These are phyloP conservation scores for Andrena haemorrhoa DNA, from an alignment of 2,888 invertebrate genomes.

Conservation along the genomic window DNA sequence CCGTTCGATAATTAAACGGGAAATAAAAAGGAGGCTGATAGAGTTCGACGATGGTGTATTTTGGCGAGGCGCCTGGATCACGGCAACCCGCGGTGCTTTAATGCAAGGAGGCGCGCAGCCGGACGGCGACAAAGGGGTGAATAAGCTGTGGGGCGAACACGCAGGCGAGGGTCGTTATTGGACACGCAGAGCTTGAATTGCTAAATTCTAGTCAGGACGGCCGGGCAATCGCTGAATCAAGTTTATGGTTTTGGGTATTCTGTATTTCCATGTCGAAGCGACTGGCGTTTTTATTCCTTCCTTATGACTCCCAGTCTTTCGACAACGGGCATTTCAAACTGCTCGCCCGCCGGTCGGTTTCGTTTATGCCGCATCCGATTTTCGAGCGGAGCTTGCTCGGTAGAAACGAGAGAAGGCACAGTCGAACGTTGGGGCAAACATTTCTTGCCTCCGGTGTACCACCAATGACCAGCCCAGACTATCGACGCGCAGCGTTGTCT, in stretches of 20 bases:
- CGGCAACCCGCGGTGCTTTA: constrained; percentile 59
- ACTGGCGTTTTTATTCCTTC: neutral
- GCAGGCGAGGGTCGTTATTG: constrained; percentile 46
- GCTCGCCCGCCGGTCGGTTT: too few relatives aligned
- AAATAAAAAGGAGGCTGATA: constrained; percentile 50
- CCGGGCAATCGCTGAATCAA: neutral
- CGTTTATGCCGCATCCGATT: too few relatives aligned
- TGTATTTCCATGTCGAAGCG: neutral
- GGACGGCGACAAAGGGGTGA: constrained; percentile 62
- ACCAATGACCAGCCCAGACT: constrained; percentile 49
- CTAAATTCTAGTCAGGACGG: constrained; percentile 23
- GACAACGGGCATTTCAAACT: too few relatives aligned
- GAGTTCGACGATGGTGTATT: constrained; percentile 47
- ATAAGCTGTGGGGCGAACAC: constrained; percentile 56
- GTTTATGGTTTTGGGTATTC: neutral
- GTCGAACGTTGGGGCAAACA: neutral
- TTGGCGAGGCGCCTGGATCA: constrained; percentile 65
- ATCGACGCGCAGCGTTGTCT: constrained; percentile 52
- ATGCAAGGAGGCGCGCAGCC: constrained; percentile 52
- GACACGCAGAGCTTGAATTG: constrained; percentile 40
- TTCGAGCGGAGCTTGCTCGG: too few relatives aligned
- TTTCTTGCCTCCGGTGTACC: constrained; percentile 47
- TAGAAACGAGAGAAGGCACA: neutral
- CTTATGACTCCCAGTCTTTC: neutral
- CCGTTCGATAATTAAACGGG: constrained; percentile 49